Conservation (phyloP, 2,888 invertebrate species). For the Drosophila melanosoma region DNA sequence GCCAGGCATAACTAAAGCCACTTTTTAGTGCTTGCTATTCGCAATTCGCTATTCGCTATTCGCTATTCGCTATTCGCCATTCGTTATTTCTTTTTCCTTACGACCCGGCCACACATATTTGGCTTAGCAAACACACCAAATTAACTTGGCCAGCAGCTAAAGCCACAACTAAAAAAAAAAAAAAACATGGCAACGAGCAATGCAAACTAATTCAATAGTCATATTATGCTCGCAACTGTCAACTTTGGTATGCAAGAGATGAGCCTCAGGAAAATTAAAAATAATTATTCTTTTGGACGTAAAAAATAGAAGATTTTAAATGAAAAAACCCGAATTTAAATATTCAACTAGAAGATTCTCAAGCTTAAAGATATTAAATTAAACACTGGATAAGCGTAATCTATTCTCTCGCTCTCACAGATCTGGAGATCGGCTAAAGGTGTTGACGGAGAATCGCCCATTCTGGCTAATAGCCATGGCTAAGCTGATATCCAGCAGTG, state of each 20-base stretch:
- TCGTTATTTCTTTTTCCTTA: conserved; percentile 11
- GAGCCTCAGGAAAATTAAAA: neutral
- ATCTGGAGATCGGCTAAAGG: conserved; percentile 25
- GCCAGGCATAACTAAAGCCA: conserved; percentile 59
- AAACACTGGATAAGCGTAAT: conserved; percentile 17
- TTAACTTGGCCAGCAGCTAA: conserved; percentile 58
- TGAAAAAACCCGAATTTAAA: neutral
- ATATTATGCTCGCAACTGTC: neutral
- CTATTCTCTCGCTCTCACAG: neutral
- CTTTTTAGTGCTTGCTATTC: conserved; percentile 62
- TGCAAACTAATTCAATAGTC: conserved; percentile 40
- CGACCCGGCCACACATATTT: conserved; percentile 40
- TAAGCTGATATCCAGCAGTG: conserved; percentile 43
- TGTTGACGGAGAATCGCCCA: conserved; percentile 17
- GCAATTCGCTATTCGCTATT: neutral
- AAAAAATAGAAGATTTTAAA: neutral
- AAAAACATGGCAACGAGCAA: neutral
- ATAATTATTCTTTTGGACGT: neutral
- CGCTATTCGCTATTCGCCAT: neutral
- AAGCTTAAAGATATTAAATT: neutral
- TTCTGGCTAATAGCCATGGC: conserved; percentile 21
- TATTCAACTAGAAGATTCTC: neutral
- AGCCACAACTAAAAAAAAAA: conserved; percentile 10
- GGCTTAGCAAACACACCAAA: conserved; percentile 70
- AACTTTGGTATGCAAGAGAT: conserved; percentile 10